Percentiles rank a stretch among this genome's conserved stretches.
phyloP scores from a whole-genome alignment of 1,140 invertebrate genomes.

The Triops longicaudatus region DNA sequence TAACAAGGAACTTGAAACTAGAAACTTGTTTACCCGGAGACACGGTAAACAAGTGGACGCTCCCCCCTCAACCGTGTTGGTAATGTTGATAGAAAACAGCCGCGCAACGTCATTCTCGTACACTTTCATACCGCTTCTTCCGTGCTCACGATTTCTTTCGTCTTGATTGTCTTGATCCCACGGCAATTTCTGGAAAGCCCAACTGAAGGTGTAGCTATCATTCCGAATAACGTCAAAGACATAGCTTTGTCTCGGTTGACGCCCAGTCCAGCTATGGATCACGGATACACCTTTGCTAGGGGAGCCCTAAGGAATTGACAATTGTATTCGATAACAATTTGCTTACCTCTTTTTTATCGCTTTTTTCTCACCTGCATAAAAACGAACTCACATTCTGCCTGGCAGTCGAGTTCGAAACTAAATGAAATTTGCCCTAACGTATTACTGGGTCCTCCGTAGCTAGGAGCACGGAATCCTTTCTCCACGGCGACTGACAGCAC shows the following conservation, averaged over 20 bases:
- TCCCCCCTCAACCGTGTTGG: slow-evolving; percentile 51
- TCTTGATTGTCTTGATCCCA: slow-evolving; percentile 34
- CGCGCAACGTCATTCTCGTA: slow-evolving; percentile 36
- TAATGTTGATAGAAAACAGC: slow-evolving; percentile 50
- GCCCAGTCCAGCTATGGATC: slow-evolving; percentile 42
- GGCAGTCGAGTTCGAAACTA: slow-evolving; percentile 46
- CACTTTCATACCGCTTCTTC: background rate
- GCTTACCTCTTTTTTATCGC: slow-evolving; percentile 2
- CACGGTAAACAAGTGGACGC: slow-evolving; percentile 48
- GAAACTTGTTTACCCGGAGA: slow-evolving; percentile 38
- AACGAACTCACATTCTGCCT: slow-evolving; percentile 43
- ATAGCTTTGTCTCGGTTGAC: slow-evolving; percentile 37
- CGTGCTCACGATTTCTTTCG: background rate
- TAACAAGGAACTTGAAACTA: background rate
- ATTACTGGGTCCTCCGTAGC: slow-evolving; percentile 2
- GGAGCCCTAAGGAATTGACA: slow-evolving; percentile 35
- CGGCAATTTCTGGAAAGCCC: slow-evolving; percentile 49
- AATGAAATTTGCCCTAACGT: slow-evolving; percentile 44
- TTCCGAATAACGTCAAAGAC: slow-evolving; percentile 42
- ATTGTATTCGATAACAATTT: too few species aligned
- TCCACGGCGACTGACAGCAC: slow-evolving; percentile 43
- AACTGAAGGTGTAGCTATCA: slow-evolving; percentile 45
- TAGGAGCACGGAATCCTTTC: slow-evolving; percentile 43
- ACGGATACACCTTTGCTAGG: slow-evolving; percentile 39
- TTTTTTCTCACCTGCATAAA: slow-evolving; percentile 44